These are phyloP conservation scores for Acanthosepion pharaonis DNA, from an alignment of 2,888 invertebrate species.

Conservation along the genomic window DNA sequence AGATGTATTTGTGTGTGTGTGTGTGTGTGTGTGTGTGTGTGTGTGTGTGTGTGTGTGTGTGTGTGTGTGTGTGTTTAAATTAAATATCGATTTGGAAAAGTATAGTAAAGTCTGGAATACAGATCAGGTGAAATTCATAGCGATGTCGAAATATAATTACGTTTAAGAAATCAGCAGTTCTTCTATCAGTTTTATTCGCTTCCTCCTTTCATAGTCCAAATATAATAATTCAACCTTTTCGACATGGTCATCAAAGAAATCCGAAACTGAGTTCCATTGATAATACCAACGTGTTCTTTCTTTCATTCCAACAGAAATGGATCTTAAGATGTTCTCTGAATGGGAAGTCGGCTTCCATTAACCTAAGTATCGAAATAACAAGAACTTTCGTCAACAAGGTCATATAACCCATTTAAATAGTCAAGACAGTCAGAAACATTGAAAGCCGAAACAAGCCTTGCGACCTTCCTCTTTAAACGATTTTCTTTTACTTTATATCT, in stretches of 20 bases:
- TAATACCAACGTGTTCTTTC: not conserved
- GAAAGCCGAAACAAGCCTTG: not conserved
- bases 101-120: too few species aligned
- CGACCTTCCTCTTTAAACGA: not conserved
- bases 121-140: too few species aligned
- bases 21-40: too few species aligned
- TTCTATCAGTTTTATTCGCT: too few species aligned
- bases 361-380: not conserved
- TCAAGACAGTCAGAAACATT: not conserved
- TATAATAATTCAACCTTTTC: too few species aligned
- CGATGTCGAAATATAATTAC: too few species aligned
- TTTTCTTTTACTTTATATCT: not conserved
- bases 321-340: not conserved
- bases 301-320: not conserved
- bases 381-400: not conserved
- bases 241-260: not conserved
- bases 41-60: too few species aligned
- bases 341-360: not conserved
- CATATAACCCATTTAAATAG: not conserved
- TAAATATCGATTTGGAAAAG: too few species aligned
- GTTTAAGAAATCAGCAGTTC: too few species aligned
- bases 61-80: too few species aligned
- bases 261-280: not conserved
- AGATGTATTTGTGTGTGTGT: too few species aligned
- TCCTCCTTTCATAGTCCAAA: too few species aligned